Conservation (phyloP, 2,113 vertebrate species). For the Macrotus californicus region DNA sequence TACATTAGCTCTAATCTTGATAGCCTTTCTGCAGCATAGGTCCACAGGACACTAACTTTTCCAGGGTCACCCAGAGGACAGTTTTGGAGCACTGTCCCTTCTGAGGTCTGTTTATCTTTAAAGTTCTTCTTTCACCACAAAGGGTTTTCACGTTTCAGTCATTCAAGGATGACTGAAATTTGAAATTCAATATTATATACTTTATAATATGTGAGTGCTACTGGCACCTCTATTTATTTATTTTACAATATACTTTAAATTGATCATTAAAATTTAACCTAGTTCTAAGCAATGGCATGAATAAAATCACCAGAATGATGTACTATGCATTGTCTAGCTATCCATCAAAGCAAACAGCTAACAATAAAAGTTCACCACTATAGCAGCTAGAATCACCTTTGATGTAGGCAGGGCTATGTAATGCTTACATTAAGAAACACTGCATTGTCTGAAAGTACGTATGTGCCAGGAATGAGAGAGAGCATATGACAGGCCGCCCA, state of each 20-base stretch:
- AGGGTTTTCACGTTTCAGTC: not conserved
- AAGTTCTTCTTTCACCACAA: not conserved
- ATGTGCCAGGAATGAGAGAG: not conserved
- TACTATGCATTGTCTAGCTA: not conserved
- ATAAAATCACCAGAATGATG: not conserved
- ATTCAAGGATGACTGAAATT: not conserved
- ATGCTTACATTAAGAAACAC: not conserved
- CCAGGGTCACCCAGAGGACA: too few species aligned
- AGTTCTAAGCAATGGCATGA: not conserved
- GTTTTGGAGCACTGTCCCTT: too few species aligned
- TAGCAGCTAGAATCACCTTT: not conserved
- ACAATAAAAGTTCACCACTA: not conserved
- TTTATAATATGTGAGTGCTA: not conserved
- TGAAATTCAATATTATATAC: too few species aligned
- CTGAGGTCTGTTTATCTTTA: not conserved
- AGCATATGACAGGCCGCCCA: fast-evolving
- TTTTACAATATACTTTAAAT: not conserved
- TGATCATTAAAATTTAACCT: slow-evolving; percentile 20
- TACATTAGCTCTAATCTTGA: not conserved
- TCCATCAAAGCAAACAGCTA: slow-evolving; percentile 18
- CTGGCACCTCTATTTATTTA: not conserved
- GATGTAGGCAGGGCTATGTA: not conserved
- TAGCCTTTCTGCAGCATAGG: not conserved
- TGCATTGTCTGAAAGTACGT: not conserved
- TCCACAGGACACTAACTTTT: not conserved